phyloP scores from a whole-genome alignment of 2,888 invertebrate species.

The Prenolepis imparis region DNA sequence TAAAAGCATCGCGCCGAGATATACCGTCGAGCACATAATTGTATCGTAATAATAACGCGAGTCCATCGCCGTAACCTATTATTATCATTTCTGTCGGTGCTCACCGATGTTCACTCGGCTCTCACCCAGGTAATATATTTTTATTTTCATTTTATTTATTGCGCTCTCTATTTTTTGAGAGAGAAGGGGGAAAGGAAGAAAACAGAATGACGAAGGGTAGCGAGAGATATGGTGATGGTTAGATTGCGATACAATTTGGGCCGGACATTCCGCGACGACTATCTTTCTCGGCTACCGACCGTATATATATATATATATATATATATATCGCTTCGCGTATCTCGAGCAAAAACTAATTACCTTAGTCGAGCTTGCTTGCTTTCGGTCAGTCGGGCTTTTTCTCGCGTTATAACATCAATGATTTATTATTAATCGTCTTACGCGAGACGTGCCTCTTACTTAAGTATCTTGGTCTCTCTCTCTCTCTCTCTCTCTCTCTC shows the following conservation, averaged over 20 bases:
- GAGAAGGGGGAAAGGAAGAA: not conserved
- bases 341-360: slow-evolving; percentile 50
- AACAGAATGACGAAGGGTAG: slow-evolving; percentile 10
- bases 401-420: not conserved
- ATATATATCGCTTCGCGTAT: slow-evolving; percentile 33
- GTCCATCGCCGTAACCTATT: slow-evolving; percentile 56
- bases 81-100: slow-evolving; percentile 47
- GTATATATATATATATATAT: too few relatives aligned
- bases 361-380: slow-evolving; percentile 8
- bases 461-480: not conserved
- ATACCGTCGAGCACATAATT: slow-evolving; percentile 74
- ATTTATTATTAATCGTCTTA: slow-evolving; percentile 37
- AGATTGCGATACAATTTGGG: slow-evolving; percentile 37
- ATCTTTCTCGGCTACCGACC: slow-evolving; percentile 37
- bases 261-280: slow-evolving; percentile 37
- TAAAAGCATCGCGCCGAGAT: slow-evolving; percentile 70
- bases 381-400: slow-evolving; percentile 14
- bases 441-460: not conserved
- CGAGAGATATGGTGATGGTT: not conserved
- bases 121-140: slow-evolving; percentile 65
- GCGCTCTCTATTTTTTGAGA: slow-evolving; percentile 30
- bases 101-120: slow-evolving; percentile 19
- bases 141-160: slow-evolving; percentile 61
- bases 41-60: slow-evolving; percentile 78
- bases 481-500: too few relatives aligned